These are phyloP conservation scores for Clarias fuscus DNA, from an alignment of 2,797 vertebrate genomes.

Conservation along the genomic window DNA sequence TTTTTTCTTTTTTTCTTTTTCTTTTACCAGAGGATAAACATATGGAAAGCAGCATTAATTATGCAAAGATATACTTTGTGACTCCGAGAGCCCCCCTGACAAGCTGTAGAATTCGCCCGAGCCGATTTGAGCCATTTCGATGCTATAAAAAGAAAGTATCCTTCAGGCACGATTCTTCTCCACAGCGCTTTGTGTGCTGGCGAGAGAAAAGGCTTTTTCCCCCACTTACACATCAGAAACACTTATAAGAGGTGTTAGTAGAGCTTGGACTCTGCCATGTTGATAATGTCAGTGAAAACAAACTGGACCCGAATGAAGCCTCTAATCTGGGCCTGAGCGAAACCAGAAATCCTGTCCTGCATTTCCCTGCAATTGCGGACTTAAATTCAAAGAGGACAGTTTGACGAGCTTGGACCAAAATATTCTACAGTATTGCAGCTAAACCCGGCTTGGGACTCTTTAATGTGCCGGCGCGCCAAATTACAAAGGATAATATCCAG, in stretches of 20 bases:
- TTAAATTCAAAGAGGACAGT: conserved; percentile 50
- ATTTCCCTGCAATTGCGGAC: conserved; percentile 44
- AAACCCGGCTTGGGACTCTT: conserved; percentile 38
- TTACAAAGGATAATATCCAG: conserved; percentile 53
- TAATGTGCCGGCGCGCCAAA: conserved; percentile 52
- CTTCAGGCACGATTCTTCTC: conserved; percentile 62
- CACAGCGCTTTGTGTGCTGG: conserved; percentile 52
- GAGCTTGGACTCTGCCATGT: conserved; percentile 45
- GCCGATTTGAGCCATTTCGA: conserved; percentile 52
- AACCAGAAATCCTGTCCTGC: conserved; percentile 48
- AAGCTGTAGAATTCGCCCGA: conserved; percentile 51
- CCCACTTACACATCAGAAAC: conserved; percentile 51
- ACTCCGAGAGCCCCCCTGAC: conserved; percentile 57
- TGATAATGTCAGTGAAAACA: conserved; percentile 56
- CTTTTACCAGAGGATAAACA: conserved; percentile 54
- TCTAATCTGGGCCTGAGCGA: conserved; percentile 46
- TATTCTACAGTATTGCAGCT: conserved; percentile 35
- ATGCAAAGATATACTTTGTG: conserved; percentile 67
- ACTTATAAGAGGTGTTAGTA: conserved; percentile 55
- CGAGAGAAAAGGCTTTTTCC: conserved; percentile 57
- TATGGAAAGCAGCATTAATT: conserved; percentile 62
- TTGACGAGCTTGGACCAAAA: conserved; percentile 52
- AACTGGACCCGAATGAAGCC: conserved; percentile 37
- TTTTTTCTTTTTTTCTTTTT: not conserved
- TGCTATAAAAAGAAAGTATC: conserved; percentile 62